These are phyloP conservation scores for Hyppa rectilinea DNA, from an alignment of 2,888 invertebrate species.

Conservation along the genomic window DNA sequence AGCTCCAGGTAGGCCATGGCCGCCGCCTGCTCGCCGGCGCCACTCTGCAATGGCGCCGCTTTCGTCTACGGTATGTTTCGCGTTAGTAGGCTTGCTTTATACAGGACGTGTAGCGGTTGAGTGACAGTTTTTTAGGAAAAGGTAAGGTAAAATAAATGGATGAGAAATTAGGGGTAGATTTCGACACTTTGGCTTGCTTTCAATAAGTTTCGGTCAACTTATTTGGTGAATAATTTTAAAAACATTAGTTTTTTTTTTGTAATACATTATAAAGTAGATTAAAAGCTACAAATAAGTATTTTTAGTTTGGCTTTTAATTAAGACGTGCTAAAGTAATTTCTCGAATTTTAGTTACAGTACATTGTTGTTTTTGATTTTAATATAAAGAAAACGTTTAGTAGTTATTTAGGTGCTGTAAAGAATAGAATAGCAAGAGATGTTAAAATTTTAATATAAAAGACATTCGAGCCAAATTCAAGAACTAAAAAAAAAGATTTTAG, in stretches of 20 bases:
- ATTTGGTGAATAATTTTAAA: not conserved
- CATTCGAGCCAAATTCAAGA: slow-evolving; percentile 27
- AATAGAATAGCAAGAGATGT: slow-evolving; percentile 18
- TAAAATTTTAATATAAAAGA: slow-evolving; percentile 27
- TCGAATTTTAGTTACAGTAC: slow-evolving; percentile 9
- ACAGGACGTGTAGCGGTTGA: slow-evolving; percentile 71
- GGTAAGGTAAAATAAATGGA: not conserved
- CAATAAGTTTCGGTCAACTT: not conserved
- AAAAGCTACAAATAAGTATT: no score
- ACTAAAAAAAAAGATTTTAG: slow-evolving; percentile 17
- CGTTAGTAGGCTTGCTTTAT: slow-evolving; percentile 74
- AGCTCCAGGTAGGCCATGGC: slow-evolving; percentile 98
- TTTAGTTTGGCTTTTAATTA: not conserved
- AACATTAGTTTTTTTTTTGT: not conserved
- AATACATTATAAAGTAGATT: not conserved
- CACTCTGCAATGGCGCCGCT: slow-evolving; percentile 93
- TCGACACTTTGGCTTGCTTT: not conserved
- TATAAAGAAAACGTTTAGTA: slow-evolving; percentile 29
- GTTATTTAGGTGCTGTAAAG: slow-evolving; percentile 42
- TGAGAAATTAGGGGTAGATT: not conserved
- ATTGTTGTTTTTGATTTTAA: slow-evolving; percentile 9
- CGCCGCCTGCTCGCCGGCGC: slow-evolving; percentile 96
- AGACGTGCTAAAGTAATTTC: not conserved
- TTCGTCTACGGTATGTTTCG: slow-evolving; percentile 82
- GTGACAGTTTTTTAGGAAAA: slow-evolving; percentile 72